Conservation (phyloP, 2,888 invertebrate species). For the Vannuccia rotundouncinata region DNA sequence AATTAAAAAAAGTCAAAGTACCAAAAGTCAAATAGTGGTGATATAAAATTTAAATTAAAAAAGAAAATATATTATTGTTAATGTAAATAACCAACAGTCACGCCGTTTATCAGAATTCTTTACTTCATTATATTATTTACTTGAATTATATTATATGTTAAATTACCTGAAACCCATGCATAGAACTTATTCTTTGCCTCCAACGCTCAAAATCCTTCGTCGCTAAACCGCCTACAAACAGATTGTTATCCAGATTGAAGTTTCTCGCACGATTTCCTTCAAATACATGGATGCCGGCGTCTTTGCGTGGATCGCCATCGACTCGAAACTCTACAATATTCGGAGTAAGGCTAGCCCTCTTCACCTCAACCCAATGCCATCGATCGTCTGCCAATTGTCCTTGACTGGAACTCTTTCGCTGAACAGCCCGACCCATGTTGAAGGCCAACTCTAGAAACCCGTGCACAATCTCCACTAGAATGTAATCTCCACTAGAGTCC, state of each 20-base stretch:
- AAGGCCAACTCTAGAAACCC: slow-evolving; percentile 16
- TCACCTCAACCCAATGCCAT: slow-evolving; percentile 9
- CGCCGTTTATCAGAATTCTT: too few relatives aligned
- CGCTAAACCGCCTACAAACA: not conserved
- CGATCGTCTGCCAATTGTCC: not conserved
- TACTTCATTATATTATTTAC: too few relatives aligned
- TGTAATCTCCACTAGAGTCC: slow-evolving; percentile 1
- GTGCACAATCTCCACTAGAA: slow-evolving; percentile 23
- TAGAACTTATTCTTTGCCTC: not conserved
- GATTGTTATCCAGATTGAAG: not conserved
- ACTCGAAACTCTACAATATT: slow-evolving; percentile 20
- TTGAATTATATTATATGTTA: too few relatives aligned
- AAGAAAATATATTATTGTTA: too few relatives aligned
- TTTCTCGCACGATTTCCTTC: not conserved
- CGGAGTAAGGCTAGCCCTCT: not conserved
- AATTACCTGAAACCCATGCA: slow-evolving; percentile 14
- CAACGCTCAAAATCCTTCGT: not conserved
- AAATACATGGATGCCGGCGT: not conserved
- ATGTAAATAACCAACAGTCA: too few relatives aligned
- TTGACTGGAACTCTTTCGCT: not conserved
- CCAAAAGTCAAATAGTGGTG: too few relatives aligned
- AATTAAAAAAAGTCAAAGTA: too few relatives aligned
- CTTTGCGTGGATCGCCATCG: slow-evolving; percentile 22
- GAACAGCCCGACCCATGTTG: slow-evolving; percentile 9
- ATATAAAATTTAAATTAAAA: too few relatives aligned